phyloP scores from a whole-genome alignment of 1,140 invertebrate species.

The Bombus superbus region DNA sequence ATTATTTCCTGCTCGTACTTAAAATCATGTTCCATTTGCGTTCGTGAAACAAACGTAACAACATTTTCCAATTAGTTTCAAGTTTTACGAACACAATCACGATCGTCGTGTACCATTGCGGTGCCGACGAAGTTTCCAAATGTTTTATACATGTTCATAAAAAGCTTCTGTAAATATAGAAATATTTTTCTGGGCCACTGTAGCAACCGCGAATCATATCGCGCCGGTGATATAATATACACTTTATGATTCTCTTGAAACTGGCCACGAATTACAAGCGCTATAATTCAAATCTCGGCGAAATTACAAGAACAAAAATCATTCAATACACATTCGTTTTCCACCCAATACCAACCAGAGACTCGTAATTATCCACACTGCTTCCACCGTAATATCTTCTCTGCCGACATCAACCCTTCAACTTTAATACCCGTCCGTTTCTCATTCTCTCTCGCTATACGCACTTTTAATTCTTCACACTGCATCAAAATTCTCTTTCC shows the following conservation, averaged over 20 bases:
- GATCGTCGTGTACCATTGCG: no score
- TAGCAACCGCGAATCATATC: no score
- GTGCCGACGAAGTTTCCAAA: no score
- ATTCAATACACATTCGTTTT: background rate
- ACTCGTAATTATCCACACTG: background rate
- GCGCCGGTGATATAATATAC: no score
- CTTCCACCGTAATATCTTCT: background rate
- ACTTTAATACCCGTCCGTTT: background rate
- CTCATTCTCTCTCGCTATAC: background rate
- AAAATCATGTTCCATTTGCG: no score
- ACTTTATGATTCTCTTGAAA: no score
- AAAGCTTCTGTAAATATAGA: no score
- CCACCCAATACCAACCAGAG: background rate
- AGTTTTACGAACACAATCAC: no score
- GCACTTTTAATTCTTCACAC: background rate
- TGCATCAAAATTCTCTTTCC: background rate
- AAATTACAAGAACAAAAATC: background rate
- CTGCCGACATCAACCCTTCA: constrained; percentile 1
- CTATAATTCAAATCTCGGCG: background rate
- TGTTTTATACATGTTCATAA: no score
- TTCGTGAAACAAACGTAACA: background rate
- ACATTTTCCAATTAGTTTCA: no score
- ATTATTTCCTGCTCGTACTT: constrained; percentile 6
- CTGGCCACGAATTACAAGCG: no score
- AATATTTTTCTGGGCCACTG: no score